These are phyloP conservation scores for Agapornis roseicollis DNA, from an alignment of 2,113 vertebrate genomes.

Conservation along the genomic window DNA sequence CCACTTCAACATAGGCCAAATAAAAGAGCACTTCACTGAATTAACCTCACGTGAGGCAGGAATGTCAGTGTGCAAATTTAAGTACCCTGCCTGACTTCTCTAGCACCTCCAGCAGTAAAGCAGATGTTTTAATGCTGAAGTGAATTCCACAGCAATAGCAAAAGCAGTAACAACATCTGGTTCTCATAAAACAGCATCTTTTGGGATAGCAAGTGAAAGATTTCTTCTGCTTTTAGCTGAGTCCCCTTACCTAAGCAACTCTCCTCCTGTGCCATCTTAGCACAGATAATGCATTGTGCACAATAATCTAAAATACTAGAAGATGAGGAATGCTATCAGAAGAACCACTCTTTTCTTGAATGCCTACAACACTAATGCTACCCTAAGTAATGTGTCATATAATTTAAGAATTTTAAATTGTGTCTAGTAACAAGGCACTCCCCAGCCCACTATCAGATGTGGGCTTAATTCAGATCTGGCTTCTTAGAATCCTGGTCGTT, in stretches of 20 bases:
- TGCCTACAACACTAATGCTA: not conserved
- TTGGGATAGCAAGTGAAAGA: not conserved
- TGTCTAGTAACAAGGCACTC: not conserved
- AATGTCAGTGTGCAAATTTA: slow-evolving; percentile 27
- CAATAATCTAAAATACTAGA: not conserved
- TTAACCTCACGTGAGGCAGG: slow-evolving; percentile 38
- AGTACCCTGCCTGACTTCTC: slow-evolving; percentile 21
- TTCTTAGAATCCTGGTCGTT: not conserved
- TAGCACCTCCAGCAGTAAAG: not conserved
- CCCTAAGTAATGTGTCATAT: not conserved
- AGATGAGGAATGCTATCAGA: not conserved
- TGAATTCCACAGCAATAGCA: not conserved
- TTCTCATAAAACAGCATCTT: slow-evolving; percentile 22
- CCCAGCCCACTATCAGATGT: not conserved
- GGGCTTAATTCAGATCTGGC: not conserved
- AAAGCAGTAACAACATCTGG: slow-evolving; percentile 15
- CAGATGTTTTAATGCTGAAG: slow-evolving; percentile 15
- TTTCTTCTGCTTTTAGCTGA: not conserved
- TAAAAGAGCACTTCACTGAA: slow-evolving; percentile 44
- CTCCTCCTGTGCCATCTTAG: not conserved
- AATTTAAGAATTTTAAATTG: not conserved
- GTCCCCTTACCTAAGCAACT: not conserved
- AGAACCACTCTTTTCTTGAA: not conserved
- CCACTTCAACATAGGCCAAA: slow-evolving; percentile 34
- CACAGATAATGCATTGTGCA: not conserved